A percentile compares a stretch with the other conserved stretches of the same genome.
These are phyloP conservation scores for Nasonia oneida DNA, from an alignment of 2,888 invertebrate species.

Conservation along the genomic window DNA sequence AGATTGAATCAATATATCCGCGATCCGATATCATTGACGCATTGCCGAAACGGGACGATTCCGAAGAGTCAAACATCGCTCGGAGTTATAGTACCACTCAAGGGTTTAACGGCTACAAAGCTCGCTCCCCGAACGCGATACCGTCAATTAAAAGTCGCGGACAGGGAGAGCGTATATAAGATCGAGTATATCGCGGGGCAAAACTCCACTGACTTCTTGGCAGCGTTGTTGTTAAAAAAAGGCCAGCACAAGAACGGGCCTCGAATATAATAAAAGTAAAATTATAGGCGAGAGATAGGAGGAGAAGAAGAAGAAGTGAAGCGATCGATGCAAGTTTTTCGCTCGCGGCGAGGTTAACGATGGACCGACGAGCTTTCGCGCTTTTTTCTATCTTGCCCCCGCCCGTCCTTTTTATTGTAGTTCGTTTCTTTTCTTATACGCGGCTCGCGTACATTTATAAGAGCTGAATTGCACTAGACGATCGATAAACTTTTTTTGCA, in stretches of 20 bases:
- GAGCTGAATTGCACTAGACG: slow-evolving; percentile 6
- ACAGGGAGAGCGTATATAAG: not conserved
- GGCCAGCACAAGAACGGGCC: not conserved
- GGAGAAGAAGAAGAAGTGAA: not conserved
- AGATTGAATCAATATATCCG: slow-evolving; percentile 16
- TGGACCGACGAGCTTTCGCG: not conserved
- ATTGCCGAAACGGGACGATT: not conserved
- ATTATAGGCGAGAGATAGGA: slow-evolving; percentile 15
- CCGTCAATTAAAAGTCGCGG: slow-evolving; percentile 28
- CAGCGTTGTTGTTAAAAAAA: slow-evolving; percentile 3
- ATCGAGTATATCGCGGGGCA: slow-evolving; percentile 1
- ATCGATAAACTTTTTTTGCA: slow-evolving; percentile 7
- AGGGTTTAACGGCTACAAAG: slow-evolving; percentile 21
- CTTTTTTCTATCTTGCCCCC: not conserved
- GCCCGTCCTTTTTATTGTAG: not conserved
- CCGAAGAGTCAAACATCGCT: not conserved
- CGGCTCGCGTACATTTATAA: not conserved
- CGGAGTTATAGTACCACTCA: not conserved
- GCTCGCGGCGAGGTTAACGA: slow-evolving; percentile 23
- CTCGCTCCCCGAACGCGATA: slow-evolving; percentile 7
- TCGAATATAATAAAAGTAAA: slow-evolving; percentile 27
- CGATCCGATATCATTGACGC: not conserved
- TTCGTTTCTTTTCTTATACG: not conserved
- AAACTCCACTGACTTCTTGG: not conserved
- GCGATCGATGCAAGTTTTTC: slow-evolving; percentile 36